phyloP scores from a whole-genome alignment of 2,888 invertebrate species.

The Sphecodes monilicornis region DNA sequence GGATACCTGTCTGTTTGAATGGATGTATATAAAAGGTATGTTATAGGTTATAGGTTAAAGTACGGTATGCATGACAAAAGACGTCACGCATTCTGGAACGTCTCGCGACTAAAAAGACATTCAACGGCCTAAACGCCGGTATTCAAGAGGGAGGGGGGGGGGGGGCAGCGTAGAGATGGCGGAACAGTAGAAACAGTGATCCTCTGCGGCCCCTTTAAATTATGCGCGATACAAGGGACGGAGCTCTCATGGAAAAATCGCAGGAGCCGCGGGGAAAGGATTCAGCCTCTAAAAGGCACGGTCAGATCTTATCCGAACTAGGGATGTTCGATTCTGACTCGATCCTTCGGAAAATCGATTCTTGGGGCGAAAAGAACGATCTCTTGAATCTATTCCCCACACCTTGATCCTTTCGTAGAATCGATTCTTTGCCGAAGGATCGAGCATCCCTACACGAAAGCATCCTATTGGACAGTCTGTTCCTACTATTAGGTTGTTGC shows the following conservation, averaged over 20 bases:
- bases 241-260: conserved; percentile 9
- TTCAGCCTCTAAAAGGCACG: neutral
- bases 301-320: conserved; percentile 38
- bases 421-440: too few species aligned
- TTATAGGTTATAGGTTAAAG: conserved; percentile 31
- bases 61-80: conserved; percentile 17
- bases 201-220: conserved; percentile 24
- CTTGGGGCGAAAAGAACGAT: too few species aligned
- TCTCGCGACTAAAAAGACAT: conserved; percentile 1
- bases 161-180: neutral
- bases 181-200: neutral
- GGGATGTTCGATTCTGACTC: too few species aligned
- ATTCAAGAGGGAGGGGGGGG: neutral
- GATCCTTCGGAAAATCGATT: too few species aligned
- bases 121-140: neutral
- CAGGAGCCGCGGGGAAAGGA: conserved; percentile 1
- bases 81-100: neutral
- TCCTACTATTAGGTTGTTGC: too few species aligned
- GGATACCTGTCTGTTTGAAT: neutral
- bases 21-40: neutral
- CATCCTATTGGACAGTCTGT: too few species aligned
- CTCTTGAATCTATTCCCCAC: too few species aligned
- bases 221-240: conserved; percentile 38
- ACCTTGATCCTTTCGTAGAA: too few species aligned
- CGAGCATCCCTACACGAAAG: too few species aligned